These are phyloP conservation scores for Zingel zingel DNA, from an alignment of 2,113 vertebrate genomes.

Conservation along the genomic window DNA sequence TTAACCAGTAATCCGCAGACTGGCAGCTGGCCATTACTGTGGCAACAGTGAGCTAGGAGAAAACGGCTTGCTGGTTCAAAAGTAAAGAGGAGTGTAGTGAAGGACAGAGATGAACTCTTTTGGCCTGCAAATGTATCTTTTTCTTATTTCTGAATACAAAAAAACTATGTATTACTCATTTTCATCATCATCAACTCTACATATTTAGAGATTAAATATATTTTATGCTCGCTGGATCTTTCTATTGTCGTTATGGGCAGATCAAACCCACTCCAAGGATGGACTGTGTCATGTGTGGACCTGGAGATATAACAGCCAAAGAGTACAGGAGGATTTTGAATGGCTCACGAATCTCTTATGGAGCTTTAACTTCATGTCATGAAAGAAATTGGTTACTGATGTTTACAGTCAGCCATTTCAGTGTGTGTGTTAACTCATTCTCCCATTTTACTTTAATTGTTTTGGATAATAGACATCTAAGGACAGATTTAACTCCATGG, in stretches of 20 bases:
- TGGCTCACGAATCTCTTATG: slow-evolving; percentile 23
- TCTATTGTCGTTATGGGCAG: slow-evolving; percentile 14
- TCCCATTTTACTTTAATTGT: background rate
- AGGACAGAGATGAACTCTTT: slow-evolving; percentile 72
- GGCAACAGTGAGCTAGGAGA: slow-evolving; percentile 83
- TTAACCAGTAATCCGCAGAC: slow-evolving; percentile 84
- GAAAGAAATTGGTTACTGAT: slow-evolving; percentile 12
- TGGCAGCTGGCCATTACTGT: slow-evolving; percentile 87
- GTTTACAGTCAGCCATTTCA: slow-evolving; percentile 29
- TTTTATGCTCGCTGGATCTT: slow-evolving; percentile 27
- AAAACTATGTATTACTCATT: slow-evolving; percentile 37
- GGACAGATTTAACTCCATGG: background rate
- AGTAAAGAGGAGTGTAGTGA: slow-evolving; percentile 82
- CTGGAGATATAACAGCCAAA: background rate
- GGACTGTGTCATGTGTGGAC: slow-evolving; percentile 40
- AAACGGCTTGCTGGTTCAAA: slow-evolving; percentile 80
- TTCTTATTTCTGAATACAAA: slow-evolving; percentile 49
- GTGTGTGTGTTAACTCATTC: background rate
- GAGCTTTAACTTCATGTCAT: slow-evolving; percentile 24
- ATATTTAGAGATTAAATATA: slow-evolving; percentile 41
- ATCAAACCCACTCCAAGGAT: slow-evolving; percentile 60
- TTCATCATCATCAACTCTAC: slow-evolving; percentile 26
- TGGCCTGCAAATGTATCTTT: slow-evolving; percentile 52
- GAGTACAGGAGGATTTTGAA: slow-evolving; percentile 27
- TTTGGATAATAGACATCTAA: background rate